These are phyloP conservation scores for Pachliopta kotzebuea DNA, from an alignment of 2,888 invertebrate genomes.

Conservation along the genomic window DNA sequence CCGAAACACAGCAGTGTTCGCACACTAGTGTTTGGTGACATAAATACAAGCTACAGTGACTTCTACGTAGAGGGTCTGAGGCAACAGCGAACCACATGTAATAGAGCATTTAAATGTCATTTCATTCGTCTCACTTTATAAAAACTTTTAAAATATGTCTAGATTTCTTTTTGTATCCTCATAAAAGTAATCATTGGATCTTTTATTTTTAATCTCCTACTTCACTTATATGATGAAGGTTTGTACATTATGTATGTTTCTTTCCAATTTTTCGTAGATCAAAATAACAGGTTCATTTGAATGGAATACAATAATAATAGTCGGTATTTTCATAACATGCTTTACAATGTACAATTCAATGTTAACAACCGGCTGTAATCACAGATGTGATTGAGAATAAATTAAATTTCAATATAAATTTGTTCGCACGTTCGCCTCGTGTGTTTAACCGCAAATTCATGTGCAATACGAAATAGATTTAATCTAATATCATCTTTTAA, in stretches of 20 bases:
- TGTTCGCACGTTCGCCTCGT: not conserved
- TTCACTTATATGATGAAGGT: too few relatives aligned
- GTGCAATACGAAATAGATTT: not conserved
- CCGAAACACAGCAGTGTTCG: too few relatives aligned
- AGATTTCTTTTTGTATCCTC: not conserved
- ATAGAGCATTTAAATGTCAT: too few relatives aligned
- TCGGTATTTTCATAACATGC: conserved; percentile 4
- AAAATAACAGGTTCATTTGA: too few relatives aligned
- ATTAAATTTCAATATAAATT: conserved; percentile 13
- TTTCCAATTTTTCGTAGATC: too few relatives aligned
- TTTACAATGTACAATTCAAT: conserved; percentile 17
- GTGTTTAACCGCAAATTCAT: not conserved
- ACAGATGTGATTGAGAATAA: conserved; percentile 13
- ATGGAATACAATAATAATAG: too few relatives aligned
- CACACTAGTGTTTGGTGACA: too few relatives aligned
- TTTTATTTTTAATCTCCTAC: not conserved
- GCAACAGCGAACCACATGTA: too few relatives aligned
- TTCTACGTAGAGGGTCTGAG: too few relatives aligned
- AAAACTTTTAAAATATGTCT: not conserved
- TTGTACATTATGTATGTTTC: too few relatives aligned
- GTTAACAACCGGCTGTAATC: conserved; percentile 16
- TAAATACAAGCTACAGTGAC: too few relatives aligned
- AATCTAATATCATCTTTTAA: not conserved
- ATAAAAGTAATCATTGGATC: not conserved
- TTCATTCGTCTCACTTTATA: too few relatives aligned